Evolutionary conservation across 2,888 invertebrate genomes (phyloP).

Genomic region (Brenthis daphne): DNA sequence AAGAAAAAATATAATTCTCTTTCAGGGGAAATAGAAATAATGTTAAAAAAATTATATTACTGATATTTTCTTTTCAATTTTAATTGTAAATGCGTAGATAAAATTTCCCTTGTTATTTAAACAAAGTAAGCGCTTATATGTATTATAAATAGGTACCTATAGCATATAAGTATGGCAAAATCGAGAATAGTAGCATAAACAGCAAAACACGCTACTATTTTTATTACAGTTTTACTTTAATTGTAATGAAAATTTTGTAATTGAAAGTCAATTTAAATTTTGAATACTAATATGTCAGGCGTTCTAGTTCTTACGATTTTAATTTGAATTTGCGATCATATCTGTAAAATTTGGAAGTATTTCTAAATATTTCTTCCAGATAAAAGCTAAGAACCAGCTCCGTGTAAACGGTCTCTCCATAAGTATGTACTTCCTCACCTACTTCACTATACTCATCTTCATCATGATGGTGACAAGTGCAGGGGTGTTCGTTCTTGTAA

Average conservation of each 20-base stretch:
- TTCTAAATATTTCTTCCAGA: slow-evolving; percentile 69
- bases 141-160: no score
- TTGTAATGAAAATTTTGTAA: background rate
- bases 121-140: no score
- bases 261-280: background rate
- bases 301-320: background rate
- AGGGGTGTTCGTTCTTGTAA: slow-evolving; percentile 81
- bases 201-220: background rate
- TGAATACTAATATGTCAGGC: background rate
- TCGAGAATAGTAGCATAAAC: no score
- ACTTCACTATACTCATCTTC: slow-evolving; percentile 87
- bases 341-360: background rate
- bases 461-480: slow-evolving; percentile 86
- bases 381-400: slow-evolving; percentile 90
- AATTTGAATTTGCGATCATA: background rate
- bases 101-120: no score
- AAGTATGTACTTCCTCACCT: slow-evolving; percentile 88
- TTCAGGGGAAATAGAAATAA: no score
- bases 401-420: slow-evolving; percentile 91
- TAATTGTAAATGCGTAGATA: no score
- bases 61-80: no score
- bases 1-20: no score
- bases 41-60: no score
- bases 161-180: no score
- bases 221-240: background rate